Conservation (phyloP, 1,140 invertebrate species). For the Pogonomyrmex californicus region DNA sequence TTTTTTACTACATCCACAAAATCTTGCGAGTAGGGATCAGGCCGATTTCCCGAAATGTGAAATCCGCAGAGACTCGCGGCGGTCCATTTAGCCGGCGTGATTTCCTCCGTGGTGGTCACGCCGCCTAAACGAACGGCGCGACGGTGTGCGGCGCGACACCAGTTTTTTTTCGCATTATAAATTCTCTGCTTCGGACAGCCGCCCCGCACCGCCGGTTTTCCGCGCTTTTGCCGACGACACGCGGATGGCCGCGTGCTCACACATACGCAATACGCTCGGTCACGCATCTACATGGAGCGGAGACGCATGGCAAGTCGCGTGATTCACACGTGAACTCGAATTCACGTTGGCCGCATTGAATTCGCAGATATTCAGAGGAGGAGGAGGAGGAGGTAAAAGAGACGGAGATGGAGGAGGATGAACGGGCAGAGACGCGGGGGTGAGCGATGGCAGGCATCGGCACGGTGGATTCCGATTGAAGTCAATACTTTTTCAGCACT, state of each 20-base stretch:
- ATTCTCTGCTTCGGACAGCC: conserved; percentile 81
- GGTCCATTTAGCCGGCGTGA: conserved; percentile 67
- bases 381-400: conserved; percentile 23
- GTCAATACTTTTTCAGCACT: conserved; percentile 82
- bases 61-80: conserved; percentile 31
- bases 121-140: conserved; percentile 65
- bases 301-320: conserved; percentile 61
- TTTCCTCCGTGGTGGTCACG: conserved; percentile 64
- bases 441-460: conserved; percentile 60
- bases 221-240: conserved; percentile 57
- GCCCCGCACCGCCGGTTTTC: conserved; percentile 47
- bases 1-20: conserved; percentile 19
- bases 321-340: conserved; percentile 70
- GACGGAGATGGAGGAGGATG: conserved; percentile 13
- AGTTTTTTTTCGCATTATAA: conserved; percentile 80
- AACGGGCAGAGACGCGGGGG: conserved; percentile 15
- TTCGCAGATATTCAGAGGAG: conserved; percentile 58
- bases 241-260: conserved; percentile 41
- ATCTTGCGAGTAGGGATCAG: conserved; percentile 48
- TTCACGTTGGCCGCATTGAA: conserved; percentile 71
- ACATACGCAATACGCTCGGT: conserved; percentile 3
- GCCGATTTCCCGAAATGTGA: conserved; percentile 67
- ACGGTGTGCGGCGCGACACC: conserved; percentile 52
- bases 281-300: not conserved
- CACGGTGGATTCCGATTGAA: conserved; percentile 79